Evolutionary conservation across 2,113 vertebrate species (phyloP).

Genomic region (Xenopus laevis): DNA sequence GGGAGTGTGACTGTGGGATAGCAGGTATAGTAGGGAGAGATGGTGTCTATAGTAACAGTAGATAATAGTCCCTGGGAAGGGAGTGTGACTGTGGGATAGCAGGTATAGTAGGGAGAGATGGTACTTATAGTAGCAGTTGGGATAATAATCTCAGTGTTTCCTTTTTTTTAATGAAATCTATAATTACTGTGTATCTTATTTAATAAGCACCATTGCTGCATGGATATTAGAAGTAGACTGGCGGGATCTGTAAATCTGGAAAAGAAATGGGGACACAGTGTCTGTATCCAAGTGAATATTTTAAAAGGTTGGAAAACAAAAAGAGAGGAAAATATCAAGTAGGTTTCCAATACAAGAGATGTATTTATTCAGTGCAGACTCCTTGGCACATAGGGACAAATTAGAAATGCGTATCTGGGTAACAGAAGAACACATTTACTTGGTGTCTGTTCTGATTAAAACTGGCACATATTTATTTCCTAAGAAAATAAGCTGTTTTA

Average conservation of each 20-base stretch:
- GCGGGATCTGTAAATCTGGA: neutral
- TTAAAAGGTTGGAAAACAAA: neutral
- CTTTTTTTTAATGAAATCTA: too few species aligned
- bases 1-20: too few species aligned
- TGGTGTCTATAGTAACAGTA: too few species aligned
- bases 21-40: too few species aligned
- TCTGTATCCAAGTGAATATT: neutral
- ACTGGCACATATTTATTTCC: neutral
- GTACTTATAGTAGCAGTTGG: too few species aligned
- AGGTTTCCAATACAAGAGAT: neutral
- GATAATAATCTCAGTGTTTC: too few species aligned
- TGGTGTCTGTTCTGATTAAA: conserved; percentile 11
- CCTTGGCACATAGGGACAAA: neutral
- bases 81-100: too few species aligned
- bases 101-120: too few species aligned
- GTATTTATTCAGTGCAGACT: too few species aligned
- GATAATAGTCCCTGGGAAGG: too few species aligned
- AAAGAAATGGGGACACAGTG: neutral
- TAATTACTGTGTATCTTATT: too few species aligned
- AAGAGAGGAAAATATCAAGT: neutral
- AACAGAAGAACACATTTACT: conserved; percentile 3
- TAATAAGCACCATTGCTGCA: too few species aligned
- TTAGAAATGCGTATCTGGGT: conserved; percentile 7
- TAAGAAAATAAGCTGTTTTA: neutral
- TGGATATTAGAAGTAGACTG: neutral